Percentiles rank a stretch among this genome's conserved stretches.
Evolutionary conservation across 2,113 vertebrate species (phyloP).

Genomic region (Pachypanchax playfairii): DNA sequence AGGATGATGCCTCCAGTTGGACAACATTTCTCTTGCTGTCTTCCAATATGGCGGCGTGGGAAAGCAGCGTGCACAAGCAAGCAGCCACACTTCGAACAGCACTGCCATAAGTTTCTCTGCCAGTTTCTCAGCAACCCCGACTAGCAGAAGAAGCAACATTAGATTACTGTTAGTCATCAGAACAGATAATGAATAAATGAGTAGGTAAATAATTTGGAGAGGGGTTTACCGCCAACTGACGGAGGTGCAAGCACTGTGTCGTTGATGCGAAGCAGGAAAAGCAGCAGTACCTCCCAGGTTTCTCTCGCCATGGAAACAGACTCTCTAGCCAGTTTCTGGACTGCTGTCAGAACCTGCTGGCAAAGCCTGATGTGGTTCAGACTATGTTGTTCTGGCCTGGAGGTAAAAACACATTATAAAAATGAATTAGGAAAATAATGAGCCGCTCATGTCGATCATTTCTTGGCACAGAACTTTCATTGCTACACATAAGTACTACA

Average conservation of each 20-base stretch:
- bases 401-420: neutral
- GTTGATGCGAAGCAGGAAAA: slow-evolving; percentile 94
- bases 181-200: slow-evolving; percentile 1
- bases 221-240: slow-evolving; percentile 86
- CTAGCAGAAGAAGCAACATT: slow-evolving; percentile 65
- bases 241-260: slow-evolving; percentile 92
- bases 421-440: neutral
- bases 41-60: slow-evolving; percentile 97
- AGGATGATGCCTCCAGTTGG: slow-evolving; percentile 96
- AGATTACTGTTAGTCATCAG: neutral
- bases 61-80: slow-evolving; percentile 92
- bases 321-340: slow-evolving; percentile 94
- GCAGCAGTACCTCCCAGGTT: slow-evolving; percentile 94
- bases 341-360: slow-evolving; percentile 91
- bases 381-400: slow-evolving; percentile 86
- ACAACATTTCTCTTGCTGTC: slow-evolving; percentile 95
- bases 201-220: fast-evolving
- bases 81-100: slow-evolving; percentile 94
- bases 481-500: neutral
- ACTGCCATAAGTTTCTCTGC: slow-evolving; percentile 93
- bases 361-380: slow-evolving; percentile 91
- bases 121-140: slow-evolving; percentile 92
- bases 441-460: neutral
- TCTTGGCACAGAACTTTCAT: neutral
- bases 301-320: slow-evolving; percentile 91